Evolutionary conservation across 1,140 invertebrate species (phyloP), one percentile per base, ranked within the genome.

Genomic region (Venturia canescens): DNA sequence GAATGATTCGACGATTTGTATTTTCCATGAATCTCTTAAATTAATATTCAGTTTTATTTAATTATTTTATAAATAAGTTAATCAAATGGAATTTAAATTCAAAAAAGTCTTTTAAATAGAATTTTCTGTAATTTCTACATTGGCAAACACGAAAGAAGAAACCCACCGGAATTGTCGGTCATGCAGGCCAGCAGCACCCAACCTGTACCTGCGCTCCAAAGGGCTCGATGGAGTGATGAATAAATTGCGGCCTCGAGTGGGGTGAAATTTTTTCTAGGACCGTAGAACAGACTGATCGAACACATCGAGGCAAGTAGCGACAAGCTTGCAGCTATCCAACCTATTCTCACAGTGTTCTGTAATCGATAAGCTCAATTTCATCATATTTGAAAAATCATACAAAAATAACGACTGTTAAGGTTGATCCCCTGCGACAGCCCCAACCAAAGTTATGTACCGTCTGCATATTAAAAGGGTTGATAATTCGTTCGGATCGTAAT

Each of bases 181-280:
- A 94, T 93, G 84, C 95, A 96, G 0, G 94, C 94, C 82, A 95
- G 92, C 6, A 96, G 92, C 50, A 96, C 91, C 95, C 96, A 96
- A 0, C 94, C 94, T 67, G 94, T 94, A 2, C 93, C 92, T 18
- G 94, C 87, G 63, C 94, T 93, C 95, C 95, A 96, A 0, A 93
- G 92, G 3, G 93, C 91, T 83, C 94, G 93, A 87, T 95, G 95
- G 0, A 95, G 83, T 0, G 94, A 93, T 48, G 94, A 93, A 85
- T 95, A 96, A 0, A 94, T 86, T 0, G 95, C 94, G 0, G 94
- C 93, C 83, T 95, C 94, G 2, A 94, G 83, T 5, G 87, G 84
- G 38, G 92, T 93, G 80, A 93, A 94, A 38, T 92, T 84, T 86
- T 94, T 94, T 85, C 93, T 92, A 11, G 92, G 88, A 78, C 93